Evolutionary conservation across 2,113 vertebrate species (phyloP).

Genomic region (Centropus bengalensis): DNA sequence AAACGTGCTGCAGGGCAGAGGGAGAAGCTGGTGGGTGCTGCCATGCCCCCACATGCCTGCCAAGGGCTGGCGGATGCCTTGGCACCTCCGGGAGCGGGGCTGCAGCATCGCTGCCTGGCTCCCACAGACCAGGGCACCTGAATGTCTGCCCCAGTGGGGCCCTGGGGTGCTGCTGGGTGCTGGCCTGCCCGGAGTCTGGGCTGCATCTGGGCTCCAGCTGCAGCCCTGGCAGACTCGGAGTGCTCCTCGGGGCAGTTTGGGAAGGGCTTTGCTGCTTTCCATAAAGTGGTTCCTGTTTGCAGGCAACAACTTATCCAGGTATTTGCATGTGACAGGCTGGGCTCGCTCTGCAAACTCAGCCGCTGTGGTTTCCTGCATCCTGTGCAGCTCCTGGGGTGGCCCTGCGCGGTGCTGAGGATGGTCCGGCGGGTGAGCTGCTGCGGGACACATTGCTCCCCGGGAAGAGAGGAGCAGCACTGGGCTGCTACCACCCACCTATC

Average conservation of each 20-base stretch:
- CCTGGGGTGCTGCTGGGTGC: neutral
- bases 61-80: neutral
- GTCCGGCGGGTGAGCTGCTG: no score
- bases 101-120: neutral
- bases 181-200: rapidly evolving
- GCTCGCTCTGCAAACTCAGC: neutral
- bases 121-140: rapidly evolving
- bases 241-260: rapidly evolving
- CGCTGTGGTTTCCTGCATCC: neutral
- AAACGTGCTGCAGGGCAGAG: rapidly evolving
- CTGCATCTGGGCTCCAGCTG: neutral
- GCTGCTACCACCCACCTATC: neutral
- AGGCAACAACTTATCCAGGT: neutral
- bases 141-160: neutral
- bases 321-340: constrained; percentile 49
- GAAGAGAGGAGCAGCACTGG: neutral
- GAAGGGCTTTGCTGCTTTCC: constrained; percentile 49
- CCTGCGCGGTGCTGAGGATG: neutral
- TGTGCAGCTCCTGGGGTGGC: neutral
- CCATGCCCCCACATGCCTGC: neutral
- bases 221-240: rapidly evolving
- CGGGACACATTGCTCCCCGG: neutral
- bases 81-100: neutral
- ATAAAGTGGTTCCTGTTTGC: constrained; percentile 34
- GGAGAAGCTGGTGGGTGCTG: neutral